Conservation (phyloP, 2,888 invertebrate genomes). For the Drosophila dives region DNA sequence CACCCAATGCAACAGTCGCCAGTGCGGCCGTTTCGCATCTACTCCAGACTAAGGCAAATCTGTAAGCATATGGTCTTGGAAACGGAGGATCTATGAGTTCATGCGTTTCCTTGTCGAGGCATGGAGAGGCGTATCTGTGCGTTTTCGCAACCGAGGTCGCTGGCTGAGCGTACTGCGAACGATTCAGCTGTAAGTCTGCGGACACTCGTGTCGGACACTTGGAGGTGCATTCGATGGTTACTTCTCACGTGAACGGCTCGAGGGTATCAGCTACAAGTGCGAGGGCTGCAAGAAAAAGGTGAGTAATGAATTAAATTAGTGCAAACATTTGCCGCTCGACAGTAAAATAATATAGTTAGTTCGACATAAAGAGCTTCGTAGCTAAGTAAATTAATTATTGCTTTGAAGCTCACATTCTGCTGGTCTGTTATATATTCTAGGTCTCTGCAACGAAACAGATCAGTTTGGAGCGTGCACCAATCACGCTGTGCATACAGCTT, state of each 20-base stretch:
- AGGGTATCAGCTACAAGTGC: constrained; percentile 97
- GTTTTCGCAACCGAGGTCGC: constrained; percentile 93
- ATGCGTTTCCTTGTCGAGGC: constrained; percentile 95
- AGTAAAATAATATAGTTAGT: neutral
- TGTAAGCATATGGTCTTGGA: constrained; percentile 94
- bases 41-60: constrained; percentile 90
- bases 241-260: constrained; percentile 94
- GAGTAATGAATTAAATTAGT: neutral
- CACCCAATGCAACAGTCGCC: constrained; percentile 88
- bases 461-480: too few relatives aligned
- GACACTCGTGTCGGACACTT: too few relatives aligned
- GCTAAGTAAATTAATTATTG: too few relatives aligned
- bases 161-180: constrained; percentile 89
- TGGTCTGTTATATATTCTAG: constrained; percentile 80
- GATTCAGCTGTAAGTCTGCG: constrained; percentile 95
- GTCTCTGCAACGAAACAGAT: constrained; percentile 97
- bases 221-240: constrained; percentile 95
- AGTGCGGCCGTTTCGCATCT: constrained; percentile 93
- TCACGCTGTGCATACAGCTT: too few relatives aligned
- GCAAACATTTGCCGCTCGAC: neutral
- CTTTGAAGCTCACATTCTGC: neutral
- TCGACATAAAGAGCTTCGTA: too few relatives aligned
- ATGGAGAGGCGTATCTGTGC: constrained; percentile 95
- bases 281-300: constrained; percentile 96
- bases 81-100: constrained; percentile 98